Conservation (phyloP, 2,888 invertebrate genomes). For the Brenthis hecate region DNA sequence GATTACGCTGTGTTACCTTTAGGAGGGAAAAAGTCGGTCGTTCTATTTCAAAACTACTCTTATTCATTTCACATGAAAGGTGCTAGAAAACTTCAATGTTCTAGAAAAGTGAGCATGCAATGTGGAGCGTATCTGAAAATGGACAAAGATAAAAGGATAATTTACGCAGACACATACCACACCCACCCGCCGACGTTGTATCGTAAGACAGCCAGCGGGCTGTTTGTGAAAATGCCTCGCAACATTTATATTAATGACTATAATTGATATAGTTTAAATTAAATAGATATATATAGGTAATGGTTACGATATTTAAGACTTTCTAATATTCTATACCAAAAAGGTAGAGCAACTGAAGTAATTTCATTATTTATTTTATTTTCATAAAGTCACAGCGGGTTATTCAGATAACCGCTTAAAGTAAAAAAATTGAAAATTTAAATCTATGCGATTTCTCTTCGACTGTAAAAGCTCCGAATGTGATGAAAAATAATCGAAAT, state of each 20-base stretch:
- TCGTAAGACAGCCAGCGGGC: constrained; percentile 19
- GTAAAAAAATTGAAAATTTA: background rate
- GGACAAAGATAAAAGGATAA: constrained; percentile 31
- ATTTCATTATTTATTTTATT: background rate
- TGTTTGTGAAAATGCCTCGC: constrained; percentile 25
- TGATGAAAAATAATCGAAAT: too few relatives aligned
- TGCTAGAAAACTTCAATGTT: constrained; percentile 34
- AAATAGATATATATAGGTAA: background rate
- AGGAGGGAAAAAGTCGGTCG: constrained; percentile 30
- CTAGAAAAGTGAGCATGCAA: constrained; percentile 32
- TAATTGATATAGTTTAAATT: constrained; percentile 2
- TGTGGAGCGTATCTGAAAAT: constrained; percentile 42
- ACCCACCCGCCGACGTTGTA: constrained; percentile 47
- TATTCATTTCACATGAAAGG: constrained; percentile 42
- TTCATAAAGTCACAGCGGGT: too few relatives aligned
- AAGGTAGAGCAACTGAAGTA: background rate
- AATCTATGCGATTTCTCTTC: background rate
- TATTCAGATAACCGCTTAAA: background rate
- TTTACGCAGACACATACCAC: constrained; percentile 41
- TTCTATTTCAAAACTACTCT: constrained; percentile 40
- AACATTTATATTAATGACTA: constrained; percentile 10
- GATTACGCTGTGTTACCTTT: constrained; percentile 30
- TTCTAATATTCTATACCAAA: constrained; percentile 6
- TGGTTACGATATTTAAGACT: background rate
- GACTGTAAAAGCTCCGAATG: background rate